phyloP scores from a whole-genome alignment of 2,888 invertebrate genomes.

The Xylota sylvarum region DNA sequence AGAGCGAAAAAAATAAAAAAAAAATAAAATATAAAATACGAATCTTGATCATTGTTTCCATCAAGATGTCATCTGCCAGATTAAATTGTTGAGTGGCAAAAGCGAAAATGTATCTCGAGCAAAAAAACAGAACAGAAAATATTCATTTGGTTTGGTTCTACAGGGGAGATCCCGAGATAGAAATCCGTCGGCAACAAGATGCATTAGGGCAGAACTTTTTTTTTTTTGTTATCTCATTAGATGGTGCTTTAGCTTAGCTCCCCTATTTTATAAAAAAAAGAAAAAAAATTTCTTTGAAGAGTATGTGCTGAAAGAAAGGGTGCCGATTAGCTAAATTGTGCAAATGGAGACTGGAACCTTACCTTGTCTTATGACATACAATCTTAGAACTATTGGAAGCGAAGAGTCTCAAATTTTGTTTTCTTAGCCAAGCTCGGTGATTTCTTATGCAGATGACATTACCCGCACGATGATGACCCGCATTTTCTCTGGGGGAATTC shows the following conservation, averaged over 20 bases:
- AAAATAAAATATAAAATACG: slow-evolving; percentile 3
- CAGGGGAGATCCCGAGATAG: slow-evolving; percentile 14
- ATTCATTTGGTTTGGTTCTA: background rate
- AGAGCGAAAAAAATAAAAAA: background rate
- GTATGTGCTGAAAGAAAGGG: background rate
- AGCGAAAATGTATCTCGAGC: slow-evolving; percentile 49
- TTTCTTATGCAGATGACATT: too few species aligned
- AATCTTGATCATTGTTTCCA: slow-evolving; percentile 62
- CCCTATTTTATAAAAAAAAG: background rate
- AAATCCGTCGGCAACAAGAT: background rate
- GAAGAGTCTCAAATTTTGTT: too few species aligned
- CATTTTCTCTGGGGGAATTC: too few species aligned
- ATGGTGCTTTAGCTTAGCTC: slow-evolving; percentile 26
- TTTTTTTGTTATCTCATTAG: slow-evolving; percentile 41
- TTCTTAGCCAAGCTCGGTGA: too few species aligned
- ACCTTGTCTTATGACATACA: too few species aligned
- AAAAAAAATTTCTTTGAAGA: background rate
- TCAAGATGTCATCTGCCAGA: slow-evolving; percentile 60
- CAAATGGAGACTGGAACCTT: too few species aligned
- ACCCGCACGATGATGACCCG: too few species aligned
- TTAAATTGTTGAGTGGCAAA: slow-evolving; percentile 59
- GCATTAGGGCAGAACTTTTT: slow-evolving; percentile 15
- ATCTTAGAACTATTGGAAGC: too few species aligned
- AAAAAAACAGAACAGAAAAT: slow-evolving; percentile 18
- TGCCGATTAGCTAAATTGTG: background rate